Evolutionary conservation across 2,888 invertebrate species (phyloP).

Genomic region (Dioctria linearis): DNA sequence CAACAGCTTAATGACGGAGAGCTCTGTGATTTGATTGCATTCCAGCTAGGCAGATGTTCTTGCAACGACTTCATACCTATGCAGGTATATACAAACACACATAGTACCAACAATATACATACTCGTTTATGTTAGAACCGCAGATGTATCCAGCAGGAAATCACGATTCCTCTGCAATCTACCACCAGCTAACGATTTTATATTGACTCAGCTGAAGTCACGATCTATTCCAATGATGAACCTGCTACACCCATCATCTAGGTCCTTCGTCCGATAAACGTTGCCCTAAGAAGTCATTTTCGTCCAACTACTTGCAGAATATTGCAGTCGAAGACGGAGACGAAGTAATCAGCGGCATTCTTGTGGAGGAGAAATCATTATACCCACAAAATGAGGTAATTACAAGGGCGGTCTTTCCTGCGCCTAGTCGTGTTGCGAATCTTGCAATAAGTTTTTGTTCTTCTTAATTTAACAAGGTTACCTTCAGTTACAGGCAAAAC

Average conservation of each 20-base stretch:
- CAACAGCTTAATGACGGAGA: constrained; percentile 29
- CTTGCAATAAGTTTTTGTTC: constrained; percentile 7
- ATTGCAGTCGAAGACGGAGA: neutral
- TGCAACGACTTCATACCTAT: neutral
- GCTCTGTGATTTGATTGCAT: constrained; percentile 54
- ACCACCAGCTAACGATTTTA: constrained; percentile 6
- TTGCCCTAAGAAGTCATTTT: constrained; percentile 20
- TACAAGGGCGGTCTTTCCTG: constrained; percentile 34
- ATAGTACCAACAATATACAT: no score
- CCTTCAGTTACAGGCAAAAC: neutral
- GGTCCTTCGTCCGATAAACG: constrained; percentile 42
- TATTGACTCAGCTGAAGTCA: constrained; percentile 31
- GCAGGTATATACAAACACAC: neutral
- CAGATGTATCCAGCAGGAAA: constrained; percentile 49
- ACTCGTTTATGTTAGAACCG: constrained; percentile 25
- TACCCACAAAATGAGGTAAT: constrained; percentile 21
- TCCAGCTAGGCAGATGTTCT: constrained; percentile 54
- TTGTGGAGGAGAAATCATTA: constrained; percentile 17
- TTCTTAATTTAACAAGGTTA: neutral
- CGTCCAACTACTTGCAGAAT: constrained; percentile 13
- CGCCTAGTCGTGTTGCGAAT: constrained; percentile 7
- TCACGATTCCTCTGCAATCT: constrained; percentile 42
- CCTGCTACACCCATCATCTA: constrained; percentile 24
- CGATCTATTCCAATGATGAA: constrained; percentile 30
- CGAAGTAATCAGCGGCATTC: constrained; percentile 23